Evolutionary conservation across 37 sponge, comb jelly and placozoan species (phyloP).

Genomic region (Halichondria panicea): DNA sequence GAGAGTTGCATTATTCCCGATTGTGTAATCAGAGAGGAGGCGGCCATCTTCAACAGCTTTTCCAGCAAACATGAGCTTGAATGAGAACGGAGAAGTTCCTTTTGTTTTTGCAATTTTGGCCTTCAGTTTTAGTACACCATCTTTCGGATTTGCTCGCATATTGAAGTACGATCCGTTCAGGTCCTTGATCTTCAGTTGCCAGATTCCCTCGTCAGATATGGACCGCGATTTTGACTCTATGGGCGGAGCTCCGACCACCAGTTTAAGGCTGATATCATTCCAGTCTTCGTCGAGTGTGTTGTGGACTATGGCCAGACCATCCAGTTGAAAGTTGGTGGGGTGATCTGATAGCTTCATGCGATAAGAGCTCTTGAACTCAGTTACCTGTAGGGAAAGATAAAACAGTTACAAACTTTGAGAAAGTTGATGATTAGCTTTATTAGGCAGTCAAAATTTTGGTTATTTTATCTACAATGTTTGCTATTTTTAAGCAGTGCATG

Average conservation of each 20-base stretch:
- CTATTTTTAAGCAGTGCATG: too few species aligned
- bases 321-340: slow-evolving; percentile 49
- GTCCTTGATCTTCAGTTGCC: slow-evolving; percentile 51
- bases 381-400: too few species aligned
- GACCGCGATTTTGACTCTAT: slow-evolving; percentile 1
- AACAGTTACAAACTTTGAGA: too few species aligned
- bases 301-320: slow-evolving; percentile 83
- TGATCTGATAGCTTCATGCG: slow-evolving; percentile 57
- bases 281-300: slow-evolving; percentile 90
- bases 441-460: too few species aligned
- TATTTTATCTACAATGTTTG: too few species aligned
- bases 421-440: too few species aligned
- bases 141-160: slow-evolving; percentile 74
- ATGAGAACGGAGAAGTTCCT: slow-evolving; percentile 16
- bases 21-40: slow-evolving; percentile 82
- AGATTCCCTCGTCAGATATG: slow-evolving; percentile 32
- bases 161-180: slow-evolving; percentile 30
- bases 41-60: slow-evolving; percentile 83
- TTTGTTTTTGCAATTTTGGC: slow-evolving; percentile 65
- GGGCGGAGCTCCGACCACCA: slow-evolving; percentile 90
- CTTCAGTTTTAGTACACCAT: slow-evolving; percentile 66
- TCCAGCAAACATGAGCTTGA: slow-evolving; percentile 77
- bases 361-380: slow-evolving; percentile 90
- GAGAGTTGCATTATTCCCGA: slow-evolving; percentile 54
- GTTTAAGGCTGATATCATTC: slow-evolving; percentile 76